Percentiles rank a stretch among this genome's conserved stretches.
phyloP scores from a whole-genome alignment of 1,140 invertebrate genomes.

The Musca vetustissima region DNA sequence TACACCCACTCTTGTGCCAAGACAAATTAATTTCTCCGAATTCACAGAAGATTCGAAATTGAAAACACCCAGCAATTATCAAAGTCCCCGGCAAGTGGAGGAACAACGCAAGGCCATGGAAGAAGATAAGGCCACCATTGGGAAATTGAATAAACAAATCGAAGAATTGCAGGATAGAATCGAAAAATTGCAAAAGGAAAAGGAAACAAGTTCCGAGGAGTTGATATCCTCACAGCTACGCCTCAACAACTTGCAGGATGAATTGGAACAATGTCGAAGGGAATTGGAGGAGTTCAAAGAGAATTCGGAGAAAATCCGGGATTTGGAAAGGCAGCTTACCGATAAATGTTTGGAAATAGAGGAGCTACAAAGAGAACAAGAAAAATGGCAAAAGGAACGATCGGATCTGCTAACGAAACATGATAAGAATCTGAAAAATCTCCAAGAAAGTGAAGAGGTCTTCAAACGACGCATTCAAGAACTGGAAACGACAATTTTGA shows the following conservation, averaged over 20 bases:
- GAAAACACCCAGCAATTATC: conserved; percentile 42
- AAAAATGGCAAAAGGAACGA: conserved; percentile 24
- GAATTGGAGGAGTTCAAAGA: conserved; percentile 48
- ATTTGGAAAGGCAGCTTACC: conserved; percentile 33
- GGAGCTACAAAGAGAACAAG: conserved; percentile 10
- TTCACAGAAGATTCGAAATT: conserved; percentile 54
- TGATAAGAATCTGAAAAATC: conserved; percentile 33
- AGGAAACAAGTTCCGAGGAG: conserved; percentile 36
- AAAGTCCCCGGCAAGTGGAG: background rate
- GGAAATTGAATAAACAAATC: conserved; percentile 13
- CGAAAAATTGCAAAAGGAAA: conserved; percentile 32
- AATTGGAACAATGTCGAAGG: conserved; percentile 17
- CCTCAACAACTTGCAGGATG: conserved; percentile 20
- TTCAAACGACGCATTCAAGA: conserved; percentile 35
- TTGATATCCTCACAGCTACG: conserved; percentile 43
- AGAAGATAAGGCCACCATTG: conserved; percentile 23
- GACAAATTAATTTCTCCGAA: conserved; percentile 53
- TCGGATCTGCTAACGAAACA: conserved; percentile 35
- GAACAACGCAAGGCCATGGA: background rate
- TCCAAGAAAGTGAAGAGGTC: conserved; percentile 40
- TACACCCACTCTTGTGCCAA: conserved; percentile 45
- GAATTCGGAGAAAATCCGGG: conserved; percentile 17
- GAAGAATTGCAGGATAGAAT: conserved; percentile 31
- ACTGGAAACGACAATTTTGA: conserved; percentile 36
- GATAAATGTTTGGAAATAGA: conserved; percentile 27